These are phyloP conservation scores for Menura novaehollandiae DNA, from an alignment of 2,113 vertebrate genomes.

Conservation along the genomic window DNA sequence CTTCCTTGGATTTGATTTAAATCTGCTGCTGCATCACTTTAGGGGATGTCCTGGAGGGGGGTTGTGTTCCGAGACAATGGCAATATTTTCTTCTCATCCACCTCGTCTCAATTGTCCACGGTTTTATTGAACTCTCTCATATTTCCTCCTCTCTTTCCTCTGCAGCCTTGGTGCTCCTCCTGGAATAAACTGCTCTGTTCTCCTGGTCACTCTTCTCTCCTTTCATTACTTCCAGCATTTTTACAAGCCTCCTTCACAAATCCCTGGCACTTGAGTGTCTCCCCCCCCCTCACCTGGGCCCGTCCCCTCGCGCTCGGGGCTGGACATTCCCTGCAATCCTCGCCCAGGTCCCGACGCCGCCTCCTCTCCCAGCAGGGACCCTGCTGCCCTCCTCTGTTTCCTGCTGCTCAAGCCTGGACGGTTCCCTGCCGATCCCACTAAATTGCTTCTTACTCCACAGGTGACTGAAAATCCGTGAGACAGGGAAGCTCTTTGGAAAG, in stretches of 20 bases:
- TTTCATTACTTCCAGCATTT: slow-evolving; percentile 44
- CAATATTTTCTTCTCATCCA: slow-evolving; percentile 35
- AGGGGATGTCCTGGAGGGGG: slow-evolving; percentile 22
- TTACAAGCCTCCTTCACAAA: neutral
- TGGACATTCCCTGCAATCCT: neutral
- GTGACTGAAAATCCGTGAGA: neutral
- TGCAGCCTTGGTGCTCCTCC: neutral
- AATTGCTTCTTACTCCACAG: neutral
- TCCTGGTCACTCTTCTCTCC: slow-evolving; percentile 11
- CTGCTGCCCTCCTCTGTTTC: slow-evolving; percentile 19
- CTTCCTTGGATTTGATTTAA: slow-evolving; percentile 25
- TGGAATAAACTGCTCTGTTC: slow-evolving; percentile 23
- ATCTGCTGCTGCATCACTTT: slow-evolving; percentile 20
- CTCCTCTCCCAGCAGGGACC: neutral
- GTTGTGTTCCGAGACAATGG: slow-evolving; percentile 3
- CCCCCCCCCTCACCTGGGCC: neutral
- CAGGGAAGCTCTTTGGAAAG: neutral
- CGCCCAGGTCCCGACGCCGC: neutral
- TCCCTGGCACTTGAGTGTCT: neutral
- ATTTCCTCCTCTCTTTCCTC: slow-evolving; percentile 34
- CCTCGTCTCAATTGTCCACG: neutral
- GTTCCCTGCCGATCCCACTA: neutral
- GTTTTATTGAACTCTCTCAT: slow-evolving; percentile 45
- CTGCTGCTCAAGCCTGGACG: neutral
- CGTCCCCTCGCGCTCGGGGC: rapidly evolving